Conservation (phyloP, 2,113 vertebrate species). For the Syngnathoides biaculeatus region DNA sequence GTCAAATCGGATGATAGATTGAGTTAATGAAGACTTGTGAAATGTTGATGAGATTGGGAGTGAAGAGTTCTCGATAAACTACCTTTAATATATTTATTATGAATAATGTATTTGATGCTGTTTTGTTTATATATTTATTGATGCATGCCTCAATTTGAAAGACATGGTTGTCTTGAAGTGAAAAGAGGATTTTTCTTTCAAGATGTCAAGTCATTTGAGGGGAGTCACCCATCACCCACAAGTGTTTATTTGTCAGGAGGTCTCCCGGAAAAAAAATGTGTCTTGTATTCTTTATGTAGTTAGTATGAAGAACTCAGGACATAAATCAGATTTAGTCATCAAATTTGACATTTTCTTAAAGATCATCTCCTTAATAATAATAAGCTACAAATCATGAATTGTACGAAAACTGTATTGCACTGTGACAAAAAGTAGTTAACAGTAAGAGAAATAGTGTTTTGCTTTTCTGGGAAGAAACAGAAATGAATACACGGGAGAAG, state of each 20-base stretch:
- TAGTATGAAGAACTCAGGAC: neutral
- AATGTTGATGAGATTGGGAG: conserved; percentile 31
- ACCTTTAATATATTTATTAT: conserved; percentile 35
- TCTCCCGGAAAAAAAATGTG: neutral
- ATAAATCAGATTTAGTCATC: neutral
- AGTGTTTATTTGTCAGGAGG: neutral
- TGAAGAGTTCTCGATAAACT: conserved; percentile 10
- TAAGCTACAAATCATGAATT: conserved; percentile 1
- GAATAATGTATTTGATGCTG: conserved; percentile 30
- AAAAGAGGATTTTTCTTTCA: conserved; percentile 1
- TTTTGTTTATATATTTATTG: conserved; percentile 41
- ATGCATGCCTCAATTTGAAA: conserved; percentile 38
- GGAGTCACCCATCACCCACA: neutral
- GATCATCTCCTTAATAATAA: neutral
- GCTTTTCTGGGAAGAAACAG: neutral
- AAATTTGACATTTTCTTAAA: neutral
- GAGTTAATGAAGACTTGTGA: neutral
- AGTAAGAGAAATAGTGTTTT: neutral
- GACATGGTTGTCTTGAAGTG: conserved; percentile 23
- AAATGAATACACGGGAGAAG: neutral
- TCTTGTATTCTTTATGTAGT: neutral
- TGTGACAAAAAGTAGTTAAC: neutral
- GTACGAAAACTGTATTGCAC: conserved; percentile 1
- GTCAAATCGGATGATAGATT: conserved; percentile 18
- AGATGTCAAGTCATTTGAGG: conserved; percentile 11